Evolutionary conservation across 2,888 invertebrate genomes (phyloP), one percentile per base, ranked within the genome.

Genomic region (Morpho achilles): DNA sequence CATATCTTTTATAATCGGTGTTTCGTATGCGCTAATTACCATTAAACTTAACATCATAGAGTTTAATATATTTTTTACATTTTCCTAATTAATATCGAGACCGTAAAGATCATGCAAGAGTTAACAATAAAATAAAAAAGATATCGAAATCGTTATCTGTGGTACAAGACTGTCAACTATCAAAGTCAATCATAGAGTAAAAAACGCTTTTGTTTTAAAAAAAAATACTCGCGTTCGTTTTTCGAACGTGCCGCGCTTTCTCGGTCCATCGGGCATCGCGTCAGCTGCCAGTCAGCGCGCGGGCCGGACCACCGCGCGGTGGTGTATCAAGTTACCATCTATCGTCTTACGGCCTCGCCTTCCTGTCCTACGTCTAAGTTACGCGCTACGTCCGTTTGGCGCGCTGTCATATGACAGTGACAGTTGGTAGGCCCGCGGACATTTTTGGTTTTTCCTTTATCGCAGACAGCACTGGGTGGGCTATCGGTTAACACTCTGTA

Each of bases 221-320:
- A 74, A 75, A 76, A 73, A 73, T 73, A 69, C 70, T 59, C 67
- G 58, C 70, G 75, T 80, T 79, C 78, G 74, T 75, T 75, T 77
- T 77, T 77, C 77, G 84, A 81, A 82, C 85, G 82, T 81, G 82
- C 79, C 85, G 80, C 87, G 82, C 86, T 87, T 90, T 87, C 86
- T 80, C 89, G 89, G 84, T 89, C 88, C 81, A 89, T 87, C 86
- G 86, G 87, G 87, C 89, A 87, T 90, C 80, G 82, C 79, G 82
- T 82, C 85, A 88, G 80, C 76, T 88, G 89, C 89, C 89, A 87
- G 82, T 90, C 87, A 87, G 69, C 67, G 70, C 73, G 69, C 71
- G 71, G 80, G 73, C 73, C 69, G 74, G 89, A 90, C 89, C 89
- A 90, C 89, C 89, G 79, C 89, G 79, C 73, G 76, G 77, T 75